Percentiles rank a stretch among this genome's conserved stretches.
These are phyloP conservation scores for Lucinisca nassula DNA, from an alignment of 2,888 invertebrate genomes.

Conservation along the genomic window DNA sequence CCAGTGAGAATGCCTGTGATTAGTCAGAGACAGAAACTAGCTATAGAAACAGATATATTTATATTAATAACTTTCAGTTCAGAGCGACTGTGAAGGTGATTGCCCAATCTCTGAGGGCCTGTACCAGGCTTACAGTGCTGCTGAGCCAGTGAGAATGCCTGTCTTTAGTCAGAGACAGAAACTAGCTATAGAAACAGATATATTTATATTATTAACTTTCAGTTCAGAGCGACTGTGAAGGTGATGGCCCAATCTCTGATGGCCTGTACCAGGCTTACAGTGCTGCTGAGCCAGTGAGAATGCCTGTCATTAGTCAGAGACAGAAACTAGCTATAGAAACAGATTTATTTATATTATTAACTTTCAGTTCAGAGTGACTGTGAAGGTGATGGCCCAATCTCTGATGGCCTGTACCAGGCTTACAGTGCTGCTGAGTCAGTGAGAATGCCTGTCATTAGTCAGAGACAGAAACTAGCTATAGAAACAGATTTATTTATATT, in stretches of 20 bases:
- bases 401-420: slow-evolving; percentile 84
- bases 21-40: no score
- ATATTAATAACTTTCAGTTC: no score
- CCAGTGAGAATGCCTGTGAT: no score
- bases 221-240: neutral
- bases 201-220: neutral
- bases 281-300: slow-evolving; percentile 82
- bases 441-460: slow-evolving; percentile 79
- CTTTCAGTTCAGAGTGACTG: neutral
- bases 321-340: slow-evolving; percentile 77
- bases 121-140: slow-evolving; percentile 82
- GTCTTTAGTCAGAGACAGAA: slow-evolving; percentile 83
- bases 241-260: slow-evolving; percentile 73
- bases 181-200: slow-evolving; percentile 46
- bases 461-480: slow-evolving; percentile 79
- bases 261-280: slow-evolving; percentile 83
- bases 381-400: slow-evolving; percentile 47
- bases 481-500: slow-evolving; percentile 21
- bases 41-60: no score
- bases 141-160: slow-evolving; percentile 80
- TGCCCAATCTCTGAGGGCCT: slow-evolving; percentile 80
- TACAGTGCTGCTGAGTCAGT: slow-evolving; percentile 83
- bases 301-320: slow-evolving; percentile 80
- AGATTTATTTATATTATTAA: neutral
- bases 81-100: no score